phyloP scores from a whole-genome alignment of 2,888 invertebrate species.

The Reticulitermes lucifugus region DNA sequence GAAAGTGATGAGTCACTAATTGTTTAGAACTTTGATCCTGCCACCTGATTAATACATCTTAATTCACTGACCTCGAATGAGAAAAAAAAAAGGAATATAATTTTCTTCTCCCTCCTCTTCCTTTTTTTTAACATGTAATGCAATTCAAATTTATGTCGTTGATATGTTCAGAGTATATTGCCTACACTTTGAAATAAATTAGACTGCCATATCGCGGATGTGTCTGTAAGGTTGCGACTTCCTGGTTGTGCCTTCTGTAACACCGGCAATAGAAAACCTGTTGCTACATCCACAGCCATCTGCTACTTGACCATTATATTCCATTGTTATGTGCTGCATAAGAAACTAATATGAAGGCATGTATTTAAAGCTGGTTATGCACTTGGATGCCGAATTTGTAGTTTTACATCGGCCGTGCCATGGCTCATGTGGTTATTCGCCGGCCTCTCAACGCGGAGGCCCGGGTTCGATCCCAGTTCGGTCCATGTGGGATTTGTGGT shows the following conservation, averaged over 20 bases:
- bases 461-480: too few relatives aligned
- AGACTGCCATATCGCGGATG: constrained; percentile 8
- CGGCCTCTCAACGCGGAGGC: too few relatives aligned
- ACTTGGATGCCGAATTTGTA: background rate
- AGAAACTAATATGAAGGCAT: background rate
- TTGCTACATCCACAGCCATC: background rate
- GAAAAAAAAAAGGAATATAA: background rate
- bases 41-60: constrained; percentile 38
- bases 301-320: constrained; percentile 19
- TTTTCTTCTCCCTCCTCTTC: background rate
- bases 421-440: too few relatives aligned
- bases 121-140: background rate
- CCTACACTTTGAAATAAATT: constrained; percentile 14
- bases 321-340: background rate
- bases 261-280: background rate
- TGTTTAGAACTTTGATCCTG: constrained; percentile 29
- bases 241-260: background rate
- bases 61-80: background rate
- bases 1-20: constrained; percentile 51
- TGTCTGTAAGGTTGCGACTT: constrained; percentile 28
- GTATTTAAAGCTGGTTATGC: background rate
- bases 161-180: background rate
- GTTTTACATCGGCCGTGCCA: too few relatives aligned
- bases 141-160: background rate
- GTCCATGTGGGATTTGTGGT: too few relatives aligned